Evolutionary conservation across 2,797 vertebrate genomes (phyloP).

Genomic region (Varecia variegata): DNA sequence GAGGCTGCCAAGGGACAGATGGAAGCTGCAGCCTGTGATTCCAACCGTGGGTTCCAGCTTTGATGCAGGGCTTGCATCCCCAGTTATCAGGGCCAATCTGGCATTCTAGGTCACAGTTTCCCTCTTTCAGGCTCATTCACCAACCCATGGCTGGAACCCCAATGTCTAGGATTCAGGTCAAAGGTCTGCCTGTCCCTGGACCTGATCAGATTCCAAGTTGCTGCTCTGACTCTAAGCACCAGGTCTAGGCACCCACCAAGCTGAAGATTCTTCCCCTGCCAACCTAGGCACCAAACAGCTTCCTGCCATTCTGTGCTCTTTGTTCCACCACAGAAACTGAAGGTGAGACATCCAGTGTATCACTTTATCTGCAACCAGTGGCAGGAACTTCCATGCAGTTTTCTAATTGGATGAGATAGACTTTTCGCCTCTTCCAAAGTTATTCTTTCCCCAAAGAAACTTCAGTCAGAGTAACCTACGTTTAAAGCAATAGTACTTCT

Average conservation of each 20-base stretch:
- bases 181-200: neutral
- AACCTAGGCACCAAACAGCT: rapidly evolving
- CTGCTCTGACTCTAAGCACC: neutral
- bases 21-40: neutral
- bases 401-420: too few species aligned
- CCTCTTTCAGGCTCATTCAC: neutral
- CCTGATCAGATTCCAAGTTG: neutral
- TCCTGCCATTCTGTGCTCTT: neutral
- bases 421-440: neutral
- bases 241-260: neutral
- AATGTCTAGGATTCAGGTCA: too few species aligned
- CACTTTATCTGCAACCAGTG: neutral
- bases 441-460: neutral
- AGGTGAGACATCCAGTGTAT: neutral
- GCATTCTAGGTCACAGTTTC: neutral
- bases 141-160: too few species aligned
- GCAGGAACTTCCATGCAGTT: neutral
- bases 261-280: neutral
- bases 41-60: too few species aligned
- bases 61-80: neutral
- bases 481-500: neutral
- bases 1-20: neutral
- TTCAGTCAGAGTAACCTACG: neutral
- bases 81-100: neutral
- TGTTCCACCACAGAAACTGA: rapidly evolving